Evolutionary conservation across 1,140 invertebrate genomes (phyloP), one percentile per base, ranked within the genome.

Genomic region (Stenopsyche tienmushanensis): DNA sequence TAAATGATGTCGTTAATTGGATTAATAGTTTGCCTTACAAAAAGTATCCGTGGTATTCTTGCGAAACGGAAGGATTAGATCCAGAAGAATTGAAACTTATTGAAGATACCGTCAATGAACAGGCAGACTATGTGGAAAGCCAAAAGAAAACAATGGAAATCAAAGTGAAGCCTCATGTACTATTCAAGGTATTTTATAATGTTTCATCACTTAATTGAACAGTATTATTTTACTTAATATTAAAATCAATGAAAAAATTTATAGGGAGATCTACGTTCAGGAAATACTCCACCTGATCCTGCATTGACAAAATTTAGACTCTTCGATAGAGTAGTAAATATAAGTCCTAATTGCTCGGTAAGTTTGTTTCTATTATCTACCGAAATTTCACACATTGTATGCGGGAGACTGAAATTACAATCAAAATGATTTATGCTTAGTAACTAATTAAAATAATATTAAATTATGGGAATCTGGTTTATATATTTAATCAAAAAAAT

Each of bases 281-380:
- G 74, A 42, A 75, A 60, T 24, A 60, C 66, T 39, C 53, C 53
- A 21, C 64, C 67, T 0, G 64, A 66, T 49, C 72, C 71, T n/a
- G 53, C 69, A 0, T 71, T 63, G 20, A 71, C 83, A 1, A 87
- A 91, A 0, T 93, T 86, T 74, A 71, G 81, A 65, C 71, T 98
- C 42, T 89, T 92, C 68, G 94, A 98, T 75, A 83, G 96, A 58
- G 87, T 98, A 39, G 85, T 96, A 1, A 87, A 89, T 71, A 84
- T 91, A 0, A 82, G 88, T 29, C 83, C 86, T 45, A 84, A 85
- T 49, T 90, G 87, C 70, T 84, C 85, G 1, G 91, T 73, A 66
- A 70, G 63, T 62, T 3, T 23, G 10, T 42, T 20, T 47, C 17
- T 47, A 47, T 34, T 5, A 7, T 34, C 5, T 34, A 34, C 13